Base-by-base conservation (phyloP, 2,797 vertebrate genomes). In the Tokudaia muenninki region DNA sequence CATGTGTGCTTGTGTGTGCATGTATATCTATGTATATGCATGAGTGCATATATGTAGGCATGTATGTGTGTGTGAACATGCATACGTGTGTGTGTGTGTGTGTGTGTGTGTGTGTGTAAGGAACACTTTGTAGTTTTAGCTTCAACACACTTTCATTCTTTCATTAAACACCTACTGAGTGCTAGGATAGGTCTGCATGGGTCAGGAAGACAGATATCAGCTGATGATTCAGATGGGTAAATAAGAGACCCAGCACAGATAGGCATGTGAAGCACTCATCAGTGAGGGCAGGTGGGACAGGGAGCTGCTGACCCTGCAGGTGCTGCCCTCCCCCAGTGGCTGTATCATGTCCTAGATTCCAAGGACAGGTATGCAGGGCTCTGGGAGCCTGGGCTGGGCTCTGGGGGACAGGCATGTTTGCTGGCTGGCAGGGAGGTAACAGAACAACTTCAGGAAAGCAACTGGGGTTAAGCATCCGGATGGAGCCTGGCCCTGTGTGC, bases 401-500 rank as follows among this genome's bases (percentile, higher is more conserved):
- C 19, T 37, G 55, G 29, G n/a, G 10, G 16, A 50, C 8, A 34
- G 37, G 2, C 6, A 5, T 14, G 47, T 50, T 37, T 24, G 0
- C 24, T 61, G 57, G 24, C 22, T 61, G 41, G 21, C 17, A 24
- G 31, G 0, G 31, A 4, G 6, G 41, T 16, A 41, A 29, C 5
- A 2, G 0, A 84, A 17, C 1, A 29, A 21, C 12, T n/a, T 47
- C 79, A 87, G 80, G 67, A 55, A 57, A 59, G 26, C 0, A 0
- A 34, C 0, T 16, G 82, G 44, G 13, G 24, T 37, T 70, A 67
- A 47, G 22, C 10, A 6, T 13, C 37, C 8, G 0, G 10, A 55
- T 22, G 0, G 10, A 61, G 55, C 19, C 79, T 6, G 8, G 1
- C 2, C 0, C n/a, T 14, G 0, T 3, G 17, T n/a, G 19, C 22